phyloP scores from a whole-genome alignment of 1,140 invertebrate species.

The Hylaeus volcanicus region DNA sequence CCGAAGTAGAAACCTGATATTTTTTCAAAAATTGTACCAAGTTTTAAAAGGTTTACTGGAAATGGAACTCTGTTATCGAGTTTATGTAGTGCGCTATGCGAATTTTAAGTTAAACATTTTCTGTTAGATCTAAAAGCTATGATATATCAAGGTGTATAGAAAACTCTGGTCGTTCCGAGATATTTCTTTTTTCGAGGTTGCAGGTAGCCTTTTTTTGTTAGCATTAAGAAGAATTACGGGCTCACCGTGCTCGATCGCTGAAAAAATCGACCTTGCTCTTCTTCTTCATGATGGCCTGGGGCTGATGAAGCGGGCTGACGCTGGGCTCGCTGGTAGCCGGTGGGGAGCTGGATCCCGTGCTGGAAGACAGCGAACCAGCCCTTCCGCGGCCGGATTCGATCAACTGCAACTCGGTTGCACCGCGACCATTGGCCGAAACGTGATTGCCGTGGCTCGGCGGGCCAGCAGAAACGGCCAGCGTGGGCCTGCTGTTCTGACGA shows the following conservation, averaged over 20 bases:
- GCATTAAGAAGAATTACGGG: conserved; percentile 40
- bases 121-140: too few species aligned
- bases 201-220: too few species aligned
- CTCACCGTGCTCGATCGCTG: conserved; percentile 89
- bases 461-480: conserved; percentile 80
- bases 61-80: too few species aligned
- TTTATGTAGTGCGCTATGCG: too few species aligned
- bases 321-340: conserved; percentile 86
- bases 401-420: conserved; percentile 67
- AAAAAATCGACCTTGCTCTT: conserved; percentile 90
- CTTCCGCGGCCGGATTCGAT: conserved; percentile 80
- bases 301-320: conserved; percentile 83
- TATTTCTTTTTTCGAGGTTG: too few species aligned
- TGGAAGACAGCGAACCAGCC: conserved; percentile 85
- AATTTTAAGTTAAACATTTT: too few species aligned
- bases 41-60: too few species aligned
- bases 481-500: conserved; percentile 84
- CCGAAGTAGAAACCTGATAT: too few species aligned
- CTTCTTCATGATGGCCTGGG: conserved; percentile 85
- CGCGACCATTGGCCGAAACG: conserved; percentile 71
- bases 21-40: too few species aligned
- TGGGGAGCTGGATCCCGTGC: conserved; percentile 85
- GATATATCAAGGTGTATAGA: too few species aligned
- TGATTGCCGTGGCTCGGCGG: conserved; percentile 69
- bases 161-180: too few species aligned